Evolutionary conservation across 2,113 vertebrate genomes (phyloP).

Genomic region (Cairina moschata): DNA sequence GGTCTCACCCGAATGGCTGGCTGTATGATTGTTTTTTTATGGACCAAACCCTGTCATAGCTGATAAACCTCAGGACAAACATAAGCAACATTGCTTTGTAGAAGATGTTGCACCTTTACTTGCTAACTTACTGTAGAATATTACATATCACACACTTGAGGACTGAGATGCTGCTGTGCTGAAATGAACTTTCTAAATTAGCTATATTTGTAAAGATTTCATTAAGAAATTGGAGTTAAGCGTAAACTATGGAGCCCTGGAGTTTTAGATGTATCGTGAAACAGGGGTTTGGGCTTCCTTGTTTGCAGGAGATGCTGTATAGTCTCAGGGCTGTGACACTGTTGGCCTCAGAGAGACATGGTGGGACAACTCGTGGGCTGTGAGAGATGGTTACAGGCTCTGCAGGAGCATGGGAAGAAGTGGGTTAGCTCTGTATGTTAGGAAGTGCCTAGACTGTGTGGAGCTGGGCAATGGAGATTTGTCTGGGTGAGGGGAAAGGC

Average conservation of each 20-base stretch:
- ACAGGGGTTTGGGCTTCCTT: neutral
- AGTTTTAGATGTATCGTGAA: neutral
- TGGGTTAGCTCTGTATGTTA: too few species aligned
- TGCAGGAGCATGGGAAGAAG: too few species aligned
- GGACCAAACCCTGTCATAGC: neutral
- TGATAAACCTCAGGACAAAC: neutral
- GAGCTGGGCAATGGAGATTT: too few species aligned
- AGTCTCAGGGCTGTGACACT: neutral
- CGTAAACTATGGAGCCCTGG: neutral
- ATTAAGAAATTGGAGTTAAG: neutral
- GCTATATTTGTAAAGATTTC: neutral
- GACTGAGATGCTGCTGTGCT: neutral
- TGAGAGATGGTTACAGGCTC: too few species aligned
- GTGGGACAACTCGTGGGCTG: too few species aligned
- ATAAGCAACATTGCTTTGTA: neutral
- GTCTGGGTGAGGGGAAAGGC: too few species aligned
- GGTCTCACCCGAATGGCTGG: neutral
- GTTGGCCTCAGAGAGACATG: too few species aligned
- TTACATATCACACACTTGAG: neutral
- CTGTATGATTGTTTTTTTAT: neutral
- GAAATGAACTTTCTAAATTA: neutral
- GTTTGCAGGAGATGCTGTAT: neutral
- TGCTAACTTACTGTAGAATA: neutral
- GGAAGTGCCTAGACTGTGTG: too few species aligned
- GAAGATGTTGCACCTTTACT: neutral